Percentiles rank a stretch among this genome's conserved stretches.
phyloP scores from a whole-genome alignment of 2,888 invertebrate species.

The Ophion ellenae region DNA sequence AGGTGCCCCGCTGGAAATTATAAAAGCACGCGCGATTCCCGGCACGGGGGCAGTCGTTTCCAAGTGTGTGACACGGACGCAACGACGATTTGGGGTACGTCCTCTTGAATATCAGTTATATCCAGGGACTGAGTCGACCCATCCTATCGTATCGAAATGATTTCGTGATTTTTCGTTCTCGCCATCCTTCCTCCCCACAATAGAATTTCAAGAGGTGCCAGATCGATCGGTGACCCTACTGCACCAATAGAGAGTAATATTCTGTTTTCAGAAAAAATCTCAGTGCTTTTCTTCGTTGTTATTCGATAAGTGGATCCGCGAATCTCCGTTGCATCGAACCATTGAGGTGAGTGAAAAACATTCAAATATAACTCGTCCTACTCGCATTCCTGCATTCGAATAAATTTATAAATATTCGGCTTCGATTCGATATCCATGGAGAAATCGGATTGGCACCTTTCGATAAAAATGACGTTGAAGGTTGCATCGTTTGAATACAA shows the following conservation, averaged over 20 bases:
- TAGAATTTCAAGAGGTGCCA: neutral
- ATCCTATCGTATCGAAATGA: neutral
- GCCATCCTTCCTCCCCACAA: too few relatives aligned
- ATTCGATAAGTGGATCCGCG: constrained; percentile 22
- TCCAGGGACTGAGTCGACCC: constrained; percentile 3
- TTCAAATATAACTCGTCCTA: neutral
- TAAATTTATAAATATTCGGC: too few relatives aligned
- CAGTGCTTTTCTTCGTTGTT: constrained; percentile 20
- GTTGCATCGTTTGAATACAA: too few relatives aligned
- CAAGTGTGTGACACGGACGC: constrained; percentile 75
- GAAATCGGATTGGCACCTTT: too few relatives aligned
- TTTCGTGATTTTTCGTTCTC: too few relatives aligned
- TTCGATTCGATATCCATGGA: too few relatives aligned
- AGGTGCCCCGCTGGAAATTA: constrained; percentile 78
- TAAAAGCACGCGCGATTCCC: constrained; percentile 78
- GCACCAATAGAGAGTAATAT: neutral
- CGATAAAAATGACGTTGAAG: too few relatives aligned
- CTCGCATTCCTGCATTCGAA: too few relatives aligned
- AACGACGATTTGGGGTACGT: constrained; percentile 69
- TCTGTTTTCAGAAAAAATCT: constrained; percentile 12
- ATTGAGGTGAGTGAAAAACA: constrained; percentile 24
- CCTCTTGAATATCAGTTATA: neutral
- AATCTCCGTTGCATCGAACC: neutral
- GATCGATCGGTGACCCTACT: too few relatives aligned
- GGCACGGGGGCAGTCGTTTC: constrained; percentile 78